phyloP scores from a whole-genome alignment of 2,888 invertebrate species.

The Palloptera scutellata region DNA sequence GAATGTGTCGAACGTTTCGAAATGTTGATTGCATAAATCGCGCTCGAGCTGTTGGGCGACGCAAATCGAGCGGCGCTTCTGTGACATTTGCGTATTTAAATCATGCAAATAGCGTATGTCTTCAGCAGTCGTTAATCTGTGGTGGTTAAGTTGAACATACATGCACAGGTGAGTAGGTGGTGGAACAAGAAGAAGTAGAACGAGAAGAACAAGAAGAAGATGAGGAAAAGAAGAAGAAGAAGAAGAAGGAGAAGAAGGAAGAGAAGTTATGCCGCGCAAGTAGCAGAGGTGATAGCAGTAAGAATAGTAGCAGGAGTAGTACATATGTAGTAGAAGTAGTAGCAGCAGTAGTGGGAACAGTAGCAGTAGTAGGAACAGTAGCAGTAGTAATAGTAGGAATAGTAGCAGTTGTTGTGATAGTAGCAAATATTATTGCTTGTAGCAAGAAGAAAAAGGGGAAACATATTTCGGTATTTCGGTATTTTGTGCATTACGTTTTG shows the following conservation, averaged over 20 bases:
- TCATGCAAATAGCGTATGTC: conserved; percentile 66
- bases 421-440: no score
- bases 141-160: conserved; percentile 21
- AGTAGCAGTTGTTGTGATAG: no score
- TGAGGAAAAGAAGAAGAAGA: background rate
- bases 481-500: conserved; percentile 4
- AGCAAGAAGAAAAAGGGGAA: no score
- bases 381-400: no score
- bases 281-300: no score
- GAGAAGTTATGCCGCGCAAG: no score
- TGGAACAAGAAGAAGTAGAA: conserved; percentile 13
- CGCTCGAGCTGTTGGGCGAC: conserved; percentile 66
- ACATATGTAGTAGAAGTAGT: no score
- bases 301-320: no score
- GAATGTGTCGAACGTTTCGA: conserved; percentile 77
- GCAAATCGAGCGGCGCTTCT: conserved; percentile 64
- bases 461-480: no score
- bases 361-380: no score
- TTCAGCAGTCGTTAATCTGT: conserved; percentile 50
- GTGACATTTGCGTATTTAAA: conserved; percentile 67
- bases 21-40: conserved; percentile 74
- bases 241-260: background rate
- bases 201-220: conserved; percentile 11
- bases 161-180: conserved; percentile 27
- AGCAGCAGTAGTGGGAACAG: no score